Percentiles rank a stretch among this genome's conserved stretches.
These are phyloP conservation scores for Ianthella basta DNA, from an alignment of 37 sponge, comb jelly and placozoan species.

Conservation along the genomic window DNA sequence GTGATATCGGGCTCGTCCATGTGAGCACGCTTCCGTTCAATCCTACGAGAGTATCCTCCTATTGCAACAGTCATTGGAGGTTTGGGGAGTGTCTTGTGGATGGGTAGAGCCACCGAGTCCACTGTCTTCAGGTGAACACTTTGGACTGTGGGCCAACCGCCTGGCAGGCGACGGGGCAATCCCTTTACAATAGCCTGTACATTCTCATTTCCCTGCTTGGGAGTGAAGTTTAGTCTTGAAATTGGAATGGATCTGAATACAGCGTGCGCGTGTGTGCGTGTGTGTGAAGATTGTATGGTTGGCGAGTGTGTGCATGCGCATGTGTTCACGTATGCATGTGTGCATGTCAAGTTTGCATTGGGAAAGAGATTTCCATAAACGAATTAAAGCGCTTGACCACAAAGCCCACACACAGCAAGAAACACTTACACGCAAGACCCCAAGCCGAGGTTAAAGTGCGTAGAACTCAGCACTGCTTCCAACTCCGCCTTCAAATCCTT, in stretches of 20 bases:
- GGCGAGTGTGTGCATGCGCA: not conserved
- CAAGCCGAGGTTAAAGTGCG: constrained; percentile 62
- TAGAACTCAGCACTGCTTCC: constrained; percentile 46
- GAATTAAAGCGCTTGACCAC: not conserved
- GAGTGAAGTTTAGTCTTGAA: constrained; percentile 43
- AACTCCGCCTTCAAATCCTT: constrained; percentile 63
- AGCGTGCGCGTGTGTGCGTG: not conserved
- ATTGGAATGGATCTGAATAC: constrained; percentile 67
- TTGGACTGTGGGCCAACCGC: constrained; percentile 76
- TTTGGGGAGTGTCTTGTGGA: constrained; percentile 45
- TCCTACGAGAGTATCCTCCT: not conserved
- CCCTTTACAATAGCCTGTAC: constrained; percentile 29
- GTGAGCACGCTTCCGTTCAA: not conserved
- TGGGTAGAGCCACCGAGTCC: constrained; percentile 73
- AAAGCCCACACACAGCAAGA: not conserved
- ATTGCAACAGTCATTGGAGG: not conserved
- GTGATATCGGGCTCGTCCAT: too few species aligned
- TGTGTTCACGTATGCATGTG: not conserved
- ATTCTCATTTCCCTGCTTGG: constrained; percentile 49
- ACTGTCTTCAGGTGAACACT: constrained; percentile 74
- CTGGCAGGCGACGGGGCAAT: constrained; percentile 42
- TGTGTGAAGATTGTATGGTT: not conserved
- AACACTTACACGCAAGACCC: constrained; percentile 76
- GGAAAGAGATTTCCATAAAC: not conserved
- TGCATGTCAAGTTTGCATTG: not conserved